Evolutionary conservation across 2,797 vertebrate genomes (phyloP).

Genomic region (Phalloptychus januarius): DNA sequence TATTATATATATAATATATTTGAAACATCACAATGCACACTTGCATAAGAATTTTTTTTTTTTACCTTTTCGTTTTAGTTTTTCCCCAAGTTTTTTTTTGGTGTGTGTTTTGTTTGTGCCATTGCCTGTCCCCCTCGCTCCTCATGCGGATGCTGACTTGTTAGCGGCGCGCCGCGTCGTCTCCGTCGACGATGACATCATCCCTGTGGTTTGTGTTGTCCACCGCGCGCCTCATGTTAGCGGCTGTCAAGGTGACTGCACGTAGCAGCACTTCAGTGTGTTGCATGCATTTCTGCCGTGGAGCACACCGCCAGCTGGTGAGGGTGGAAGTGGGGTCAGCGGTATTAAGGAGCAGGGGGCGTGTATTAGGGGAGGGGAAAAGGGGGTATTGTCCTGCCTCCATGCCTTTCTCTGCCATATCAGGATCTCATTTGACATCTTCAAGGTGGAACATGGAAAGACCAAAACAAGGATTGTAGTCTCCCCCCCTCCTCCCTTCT

Average conservation of each 20-base stretch:
- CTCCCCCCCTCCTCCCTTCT: slow-evolving; percentile 45
- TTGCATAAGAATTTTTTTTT: neutral
- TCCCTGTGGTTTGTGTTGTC: slow-evolving; percentile 34
- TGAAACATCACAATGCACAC: neutral
- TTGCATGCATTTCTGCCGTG: slow-evolving; percentile 55
- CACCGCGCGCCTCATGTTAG: slow-evolving; percentile 1
- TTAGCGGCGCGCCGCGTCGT: slow-evolving; percentile 60
- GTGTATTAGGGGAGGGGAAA: slow-evolving; percentile 71
- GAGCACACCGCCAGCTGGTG: slow-evolving; percentile 69
- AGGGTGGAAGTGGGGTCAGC: slow-evolving; percentile 46
- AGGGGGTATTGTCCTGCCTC: slow-evolving; percentile 80
- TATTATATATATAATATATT: neutral
- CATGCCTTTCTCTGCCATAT: slow-evolving; percentile 73
- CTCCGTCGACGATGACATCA: slow-evolving; percentile 63
- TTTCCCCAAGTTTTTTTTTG: neutral
- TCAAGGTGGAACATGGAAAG: slow-evolving; percentile 88
- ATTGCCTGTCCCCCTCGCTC: neutral
- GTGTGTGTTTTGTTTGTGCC: neutral
- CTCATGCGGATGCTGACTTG: slow-evolving; percentile 40
- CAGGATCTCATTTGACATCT: slow-evolving; percentile 85
- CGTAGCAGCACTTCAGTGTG: slow-evolving; percentile 35
- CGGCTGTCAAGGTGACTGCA: slow-evolving; percentile 63
- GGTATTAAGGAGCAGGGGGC: slow-evolving; percentile 60
- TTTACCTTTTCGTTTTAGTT: neutral
- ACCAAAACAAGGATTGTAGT: slow-evolving; percentile 79